Evolutionary conservation across 2,888 invertebrate species (phyloP).

Genomic region (Cremastinae sp.): DNA sequence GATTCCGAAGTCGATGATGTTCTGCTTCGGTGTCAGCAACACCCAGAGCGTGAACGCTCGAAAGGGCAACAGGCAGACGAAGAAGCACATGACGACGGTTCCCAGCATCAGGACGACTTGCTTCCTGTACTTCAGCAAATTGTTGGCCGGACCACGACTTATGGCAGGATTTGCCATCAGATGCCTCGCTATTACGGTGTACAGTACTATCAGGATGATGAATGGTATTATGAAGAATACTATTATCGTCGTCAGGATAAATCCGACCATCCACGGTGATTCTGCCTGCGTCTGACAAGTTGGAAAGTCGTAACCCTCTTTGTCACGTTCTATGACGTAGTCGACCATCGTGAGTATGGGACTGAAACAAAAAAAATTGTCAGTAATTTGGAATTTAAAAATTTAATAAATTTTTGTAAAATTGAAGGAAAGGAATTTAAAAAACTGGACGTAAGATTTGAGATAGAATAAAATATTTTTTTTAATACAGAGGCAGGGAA

Average conservation of each 20-base stretch:
- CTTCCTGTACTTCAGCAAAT: slow-evolving; percentile 87
- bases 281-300: slow-evolving; percentile 91
- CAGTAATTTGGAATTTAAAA: no score
- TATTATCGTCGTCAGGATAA: slow-evolving; percentile 90
- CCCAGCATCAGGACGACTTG: slow-evolving; percentile 94
- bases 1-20: slow-evolving; percentile 85
- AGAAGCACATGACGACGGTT: slow-evolving; percentile 94
- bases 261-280: slow-evolving; percentile 87
- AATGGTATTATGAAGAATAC: slow-evolving; percentile 93
- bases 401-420: no score
- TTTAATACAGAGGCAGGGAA: no score
- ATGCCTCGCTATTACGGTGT: slow-evolving; percentile 92
- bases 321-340: slow-evolving; percentile 87
- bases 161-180: slow-evolving; percentile 90
- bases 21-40: slow-evolving; percentile 88
- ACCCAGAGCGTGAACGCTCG: slow-evolving; percentile 94
- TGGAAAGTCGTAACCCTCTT: slow-evolving; percentile 85
- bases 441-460: neutral
- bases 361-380: no score
- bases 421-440: neutral
- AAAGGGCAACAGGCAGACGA: slow-evolving; percentile 93
- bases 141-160: slow-evolving; percentile 83
- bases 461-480: no score
- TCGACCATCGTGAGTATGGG: slow-evolving; percentile 92
- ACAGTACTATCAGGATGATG: slow-evolving; percentile 89